These are phyloP conservation scores for Melinaea menophilus DNA, from an alignment of 2,888 invertebrate genomes.

Conservation along the genomic window DNA sequence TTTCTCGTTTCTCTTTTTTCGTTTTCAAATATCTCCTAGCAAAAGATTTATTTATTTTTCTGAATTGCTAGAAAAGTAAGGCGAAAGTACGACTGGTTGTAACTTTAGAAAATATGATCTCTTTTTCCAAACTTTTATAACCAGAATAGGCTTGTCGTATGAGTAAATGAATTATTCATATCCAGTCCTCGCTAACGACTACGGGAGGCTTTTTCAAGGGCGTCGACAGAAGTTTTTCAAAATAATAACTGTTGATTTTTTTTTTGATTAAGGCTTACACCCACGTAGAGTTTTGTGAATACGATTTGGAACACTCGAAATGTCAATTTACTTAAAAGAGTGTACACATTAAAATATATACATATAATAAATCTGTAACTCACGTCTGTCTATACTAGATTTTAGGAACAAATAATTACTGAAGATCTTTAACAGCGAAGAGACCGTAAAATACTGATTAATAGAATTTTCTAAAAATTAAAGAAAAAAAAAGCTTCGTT, in stretches of 20 bases:
- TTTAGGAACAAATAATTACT: no score
- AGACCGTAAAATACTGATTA: no score
- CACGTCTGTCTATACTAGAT: no score
- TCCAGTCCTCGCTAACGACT: conserved; percentile 45
- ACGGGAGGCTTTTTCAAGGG: conserved; percentile 50
- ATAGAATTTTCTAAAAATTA: no score
- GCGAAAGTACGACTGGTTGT: no score
- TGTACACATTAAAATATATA: no score
- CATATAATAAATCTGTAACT: no score
- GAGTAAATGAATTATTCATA: conserved; percentile 52
- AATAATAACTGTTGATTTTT: conserved; percentile 13
- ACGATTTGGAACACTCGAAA: not conserved
- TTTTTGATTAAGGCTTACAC: conserved; percentile 2
- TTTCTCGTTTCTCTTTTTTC: not conserved
- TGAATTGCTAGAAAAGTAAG: no score
- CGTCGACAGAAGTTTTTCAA: conserved; percentile 33
- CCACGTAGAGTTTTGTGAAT: not conserved
- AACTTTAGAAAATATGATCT: conserved; percentile 2
- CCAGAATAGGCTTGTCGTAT: conserved; percentile 26
- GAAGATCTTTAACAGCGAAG: no score
- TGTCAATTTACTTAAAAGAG: no score
- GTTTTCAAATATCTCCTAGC: not conserved
- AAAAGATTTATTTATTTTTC: not conserved
- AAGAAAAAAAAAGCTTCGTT: no score
- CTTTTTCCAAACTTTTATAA: conserved; percentile 8